phyloP scores from a whole-genome alignment of 2,113 vertebrate species.

The Cichladusa arquata region DNA sequence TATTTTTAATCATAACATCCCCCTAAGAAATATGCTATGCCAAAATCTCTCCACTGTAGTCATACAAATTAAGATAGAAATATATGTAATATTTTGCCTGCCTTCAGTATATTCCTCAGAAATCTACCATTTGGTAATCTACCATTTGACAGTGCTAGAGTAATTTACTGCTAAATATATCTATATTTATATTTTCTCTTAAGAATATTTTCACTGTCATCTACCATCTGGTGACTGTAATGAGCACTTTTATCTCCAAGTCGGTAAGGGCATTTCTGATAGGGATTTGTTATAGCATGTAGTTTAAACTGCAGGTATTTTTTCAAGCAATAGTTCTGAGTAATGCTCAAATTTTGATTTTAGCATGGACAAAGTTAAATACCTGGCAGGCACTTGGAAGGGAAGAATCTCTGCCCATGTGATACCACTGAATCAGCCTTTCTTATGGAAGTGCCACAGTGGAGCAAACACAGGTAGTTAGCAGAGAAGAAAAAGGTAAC shows the following conservation, averaged over 20 bases:
- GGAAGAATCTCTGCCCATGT: not conserved
- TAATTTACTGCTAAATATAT: not conserved
- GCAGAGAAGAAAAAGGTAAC: not conserved
- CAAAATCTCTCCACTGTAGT: not conserved
- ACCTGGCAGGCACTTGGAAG: not conserved
- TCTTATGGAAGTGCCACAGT: not conserved
- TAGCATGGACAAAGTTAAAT: not conserved
- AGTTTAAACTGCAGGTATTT: not conserved
- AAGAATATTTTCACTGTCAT: not conserved
- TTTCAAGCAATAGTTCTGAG: conserved; percentile 1
- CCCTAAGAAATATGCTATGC: not conserved
- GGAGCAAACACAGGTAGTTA: not conserved
- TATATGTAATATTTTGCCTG: not conserved
- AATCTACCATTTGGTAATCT: not conserved
- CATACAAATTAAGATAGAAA: not conserved
- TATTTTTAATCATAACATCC: not conserved
- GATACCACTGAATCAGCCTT: not conserved
- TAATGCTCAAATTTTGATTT: not conserved
- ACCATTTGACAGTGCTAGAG: not conserved
- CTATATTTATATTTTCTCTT: not conserved
- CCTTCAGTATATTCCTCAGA: not conserved
- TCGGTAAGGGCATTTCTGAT: not conserved
- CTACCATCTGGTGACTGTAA: not conserved
- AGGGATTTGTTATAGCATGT: not conserved
- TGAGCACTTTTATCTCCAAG: not conserved